phyloP scores from a whole-genome alignment of 1,140 invertebrate genomes.

The Temnothorax curvispinosus region DNA sequence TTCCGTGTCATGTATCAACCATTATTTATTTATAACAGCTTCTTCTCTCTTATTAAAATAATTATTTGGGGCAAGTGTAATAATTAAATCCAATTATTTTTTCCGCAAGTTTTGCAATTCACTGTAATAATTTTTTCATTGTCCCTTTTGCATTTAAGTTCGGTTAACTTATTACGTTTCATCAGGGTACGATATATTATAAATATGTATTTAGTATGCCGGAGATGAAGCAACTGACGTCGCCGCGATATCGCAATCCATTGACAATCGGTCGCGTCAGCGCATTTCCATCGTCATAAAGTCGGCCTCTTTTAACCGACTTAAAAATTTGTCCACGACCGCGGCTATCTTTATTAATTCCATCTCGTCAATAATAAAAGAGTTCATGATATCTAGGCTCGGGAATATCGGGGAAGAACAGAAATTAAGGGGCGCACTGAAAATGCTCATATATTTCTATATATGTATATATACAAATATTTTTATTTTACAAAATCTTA shows the following conservation, averaged over 20 bases:
- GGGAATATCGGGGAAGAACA: background rate
- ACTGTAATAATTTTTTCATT: background rate
- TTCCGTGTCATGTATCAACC: no score
- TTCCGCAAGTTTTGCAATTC: background rate
- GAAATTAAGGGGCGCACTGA: background rate
- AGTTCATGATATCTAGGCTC: background rate
- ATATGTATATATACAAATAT: slow-evolving; percentile 16
- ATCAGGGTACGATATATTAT: background rate
- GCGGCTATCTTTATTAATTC: background rate
- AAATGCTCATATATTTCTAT: background rate
- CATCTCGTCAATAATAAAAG: background rate
- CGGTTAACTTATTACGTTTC: background rate
- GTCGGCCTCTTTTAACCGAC: background rate
- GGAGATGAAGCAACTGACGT: slow-evolving; percentile 7
- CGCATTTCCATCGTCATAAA: background rate
- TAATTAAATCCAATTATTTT: background rate
- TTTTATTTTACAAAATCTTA: slow-evolving; percentile 39
- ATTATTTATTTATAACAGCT: no score
- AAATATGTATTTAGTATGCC: slow-evolving; percentile 18
- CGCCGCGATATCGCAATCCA: background rate
- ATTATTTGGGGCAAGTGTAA: no score
- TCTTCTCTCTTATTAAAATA: no score
- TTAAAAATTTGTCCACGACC: background rate
- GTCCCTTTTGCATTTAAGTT: background rate
- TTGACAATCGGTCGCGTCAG: background rate